Percentiles rank a stretch among this genome's conserved stretches.
Conservation (phyloP, 2,113 vertebrate species). For the Leptobrachium leishanense region DNA sequence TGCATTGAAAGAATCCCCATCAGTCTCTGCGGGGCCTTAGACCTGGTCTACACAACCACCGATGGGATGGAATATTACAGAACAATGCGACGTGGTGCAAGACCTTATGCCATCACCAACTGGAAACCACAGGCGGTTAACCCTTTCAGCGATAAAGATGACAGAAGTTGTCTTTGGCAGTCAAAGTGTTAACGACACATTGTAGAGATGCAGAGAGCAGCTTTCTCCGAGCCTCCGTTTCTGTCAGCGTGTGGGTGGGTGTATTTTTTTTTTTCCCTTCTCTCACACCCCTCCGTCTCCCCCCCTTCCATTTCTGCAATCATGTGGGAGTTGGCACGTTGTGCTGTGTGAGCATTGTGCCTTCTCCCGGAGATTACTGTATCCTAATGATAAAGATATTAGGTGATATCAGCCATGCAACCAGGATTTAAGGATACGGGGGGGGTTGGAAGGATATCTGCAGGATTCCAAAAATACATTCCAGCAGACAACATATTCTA, state of each 20-base stretch:
- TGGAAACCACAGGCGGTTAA: too few relatives aligned
- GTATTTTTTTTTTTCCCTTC: slow-evolving; percentile 18
- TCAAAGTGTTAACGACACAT: not conserved
- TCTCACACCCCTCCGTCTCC: slow-evolving; percentile 17
- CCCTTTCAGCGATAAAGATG: too few relatives aligned
- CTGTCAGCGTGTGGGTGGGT: slow-evolving; percentile 38
- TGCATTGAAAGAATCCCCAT: too few relatives aligned
- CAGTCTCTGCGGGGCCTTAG: too few relatives aligned
- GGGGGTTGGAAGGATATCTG: not conserved
- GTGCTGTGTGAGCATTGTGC: slow-evolving; percentile 29
- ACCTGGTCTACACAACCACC: too few relatives aligned
- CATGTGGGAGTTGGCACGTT: slow-evolving; percentile 44
- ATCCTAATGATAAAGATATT: slow-evolving; percentile 29
- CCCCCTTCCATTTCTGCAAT: slow-evolving; percentile 16
- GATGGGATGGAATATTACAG: too few relatives aligned
- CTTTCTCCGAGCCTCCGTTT: slow-evolving; percentile 34
- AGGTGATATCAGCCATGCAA: slow-evolving; percentile 10
- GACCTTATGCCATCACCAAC: too few relatives aligned
- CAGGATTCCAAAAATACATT: not conserved
- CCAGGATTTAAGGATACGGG: not conserved
- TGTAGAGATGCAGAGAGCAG: slow-evolving; percentile 24
- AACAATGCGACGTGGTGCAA: too few relatives aligned
- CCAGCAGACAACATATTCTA: not conserved
- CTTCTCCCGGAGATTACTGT: slow-evolving; percentile 37
- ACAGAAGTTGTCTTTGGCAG: too few relatives aligned